A percentile compares a stretch with the other conserved stretches of the same genome.
Evolutionary conservation across 2,797 vertebrate genomes (phyloP).

Genomic region (Pachyuromys duprasi): DNA sequence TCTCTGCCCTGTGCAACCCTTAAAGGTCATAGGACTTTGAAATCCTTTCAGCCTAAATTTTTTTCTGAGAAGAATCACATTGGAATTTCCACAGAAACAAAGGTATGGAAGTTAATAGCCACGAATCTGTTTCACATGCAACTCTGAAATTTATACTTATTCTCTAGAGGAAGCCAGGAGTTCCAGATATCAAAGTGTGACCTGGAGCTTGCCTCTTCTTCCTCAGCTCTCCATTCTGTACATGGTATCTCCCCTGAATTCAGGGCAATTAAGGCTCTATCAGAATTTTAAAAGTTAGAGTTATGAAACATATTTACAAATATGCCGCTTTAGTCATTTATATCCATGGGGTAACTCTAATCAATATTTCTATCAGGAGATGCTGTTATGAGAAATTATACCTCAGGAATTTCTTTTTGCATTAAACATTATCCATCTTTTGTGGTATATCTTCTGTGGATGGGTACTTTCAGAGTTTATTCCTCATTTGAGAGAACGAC

Average conservation of each 20-base stretch:
- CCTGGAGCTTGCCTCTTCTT: not conserved
- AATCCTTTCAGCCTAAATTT: not conserved
- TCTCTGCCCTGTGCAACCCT: not conserved
- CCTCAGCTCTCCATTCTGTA: not conserved
- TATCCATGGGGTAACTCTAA: conserved; percentile 12
- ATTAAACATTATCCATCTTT: conserved; percentile 35
- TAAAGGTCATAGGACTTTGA: not conserved
- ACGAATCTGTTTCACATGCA: not conserved
- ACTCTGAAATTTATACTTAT: not conserved
- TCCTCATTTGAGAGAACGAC: conserved; percentile 12
- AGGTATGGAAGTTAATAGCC: not conserved
- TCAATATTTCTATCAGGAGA: conserved; percentile 35
- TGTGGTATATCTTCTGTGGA: not conserved
- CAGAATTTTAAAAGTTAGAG: conserved; percentile 30
- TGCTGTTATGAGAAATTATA: not conserved
- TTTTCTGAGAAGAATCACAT: not conserved
- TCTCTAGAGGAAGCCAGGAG: not conserved
- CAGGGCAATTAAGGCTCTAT: not conserved
- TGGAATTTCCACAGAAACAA: not conserved
- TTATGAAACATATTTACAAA: not conserved
- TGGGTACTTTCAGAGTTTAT: conserved; percentile 11
- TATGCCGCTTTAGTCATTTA: not conserved
- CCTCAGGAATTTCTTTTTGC: conserved; percentile 11
- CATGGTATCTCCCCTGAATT: not conserved
- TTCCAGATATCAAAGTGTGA: not conserved